These are phyloP conservation scores for Cheilosia impressa DNA, from an alignment of 2,888 invertebrate species.

Conservation along the genomic window DNA sequence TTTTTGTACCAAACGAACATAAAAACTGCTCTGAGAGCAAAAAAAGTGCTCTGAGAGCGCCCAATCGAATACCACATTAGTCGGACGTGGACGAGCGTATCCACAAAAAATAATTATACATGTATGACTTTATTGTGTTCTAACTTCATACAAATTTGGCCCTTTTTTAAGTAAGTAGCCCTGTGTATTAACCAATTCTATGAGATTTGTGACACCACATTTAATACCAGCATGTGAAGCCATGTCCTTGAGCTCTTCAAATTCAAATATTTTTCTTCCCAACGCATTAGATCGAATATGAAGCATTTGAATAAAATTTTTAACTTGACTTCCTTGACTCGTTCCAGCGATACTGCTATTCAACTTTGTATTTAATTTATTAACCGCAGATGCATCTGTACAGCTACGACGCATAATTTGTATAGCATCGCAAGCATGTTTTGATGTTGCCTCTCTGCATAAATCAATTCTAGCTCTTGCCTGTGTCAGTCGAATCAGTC, in stretches of 20 bases:
- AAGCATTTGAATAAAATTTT: slow-evolving; percentile 89
- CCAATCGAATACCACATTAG: too few species aligned
- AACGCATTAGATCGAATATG: slow-evolving; percentile 87
- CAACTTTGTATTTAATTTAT: slow-evolving; percentile 84
- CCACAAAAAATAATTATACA: neutral
- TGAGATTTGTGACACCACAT: slow-evolving; percentile 86
- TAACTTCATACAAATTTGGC: slow-evolving; percentile 88
- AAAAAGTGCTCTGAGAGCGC: too few species aligned
- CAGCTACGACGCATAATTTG: slow-evolving; percentile 93
- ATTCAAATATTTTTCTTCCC: slow-evolving; percentile 89
- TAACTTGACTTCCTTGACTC: slow-evolving; percentile 88
- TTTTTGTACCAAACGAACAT: too few species aligned
- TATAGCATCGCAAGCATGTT: slow-evolving; percentile 94
- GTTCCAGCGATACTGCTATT: slow-evolving; percentile 89
- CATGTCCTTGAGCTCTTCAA: slow-evolving; percentile 90
- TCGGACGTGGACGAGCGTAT: neutral
- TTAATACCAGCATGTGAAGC: slow-evolving; percentile 87
- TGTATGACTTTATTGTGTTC: slow-evolving; percentile 80
- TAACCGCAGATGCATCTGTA: slow-evolving; percentile 89
- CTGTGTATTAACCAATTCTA: slow-evolving; percentile 92
- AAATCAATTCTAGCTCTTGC: slow-evolving; percentile 95
- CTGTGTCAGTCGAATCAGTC: slow-evolving; percentile 92
- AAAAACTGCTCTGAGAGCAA: too few species aligned
- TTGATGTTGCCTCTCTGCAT: slow-evolving; percentile 89
- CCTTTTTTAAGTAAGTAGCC: slow-evolving; percentile 94